Base-by-base conservation (phyloP, 2,113 vertebrate species). In the Collichthys lucidus region DNA sequence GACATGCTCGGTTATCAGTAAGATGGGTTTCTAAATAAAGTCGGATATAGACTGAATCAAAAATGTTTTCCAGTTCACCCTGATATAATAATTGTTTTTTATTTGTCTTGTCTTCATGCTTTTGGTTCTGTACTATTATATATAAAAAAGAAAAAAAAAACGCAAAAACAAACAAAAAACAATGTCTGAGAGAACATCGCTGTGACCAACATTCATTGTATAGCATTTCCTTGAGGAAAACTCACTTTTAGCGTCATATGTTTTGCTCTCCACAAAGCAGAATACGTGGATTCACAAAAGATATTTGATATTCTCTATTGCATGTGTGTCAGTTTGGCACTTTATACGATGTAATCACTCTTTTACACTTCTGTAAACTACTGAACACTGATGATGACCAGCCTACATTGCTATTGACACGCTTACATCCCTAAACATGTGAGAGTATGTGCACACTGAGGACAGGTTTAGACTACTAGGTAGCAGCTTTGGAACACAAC, bases 251-350 rank as follows among this genome's bases (percentile, higher is more conserved):
- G 70, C n/a, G 65, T 63, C 55, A 15, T 12, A 2, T 63, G 2
- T 69, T 17, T 29, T 71, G 24, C 79, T n/a, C n/a, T 47, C 42
- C 40, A 53, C 17, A 60, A 56, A 64, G 64, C 50, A 46, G 24
- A 19, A 5, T 59, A 78, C 47, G 62, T 70, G 29, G 53, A 55
- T 81, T 83, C 59, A 85, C 61, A 66, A 75, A 82, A 80, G 62
- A 74, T 72, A 57, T 68, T 57, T 46, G 56, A 81, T 86, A 70
- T 86, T 86, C 50, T 87, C 76, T 78, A 75, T 86, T 86, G 83
- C 69, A 84, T 76, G 78, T 87, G 80, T 84, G 74, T 91, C 80
- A 66, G 63, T 93, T 93, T 93, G 93, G 92, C 91, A 93, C 91
- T 92, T 86, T 29, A 56, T 67, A 78, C 26, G 47, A 84, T 78